These are phyloP conservation scores for Dicyrtomina minuta DNA, from an alignment of 2,888 invertebrate genomes.

Conservation along the genomic window DNA sequence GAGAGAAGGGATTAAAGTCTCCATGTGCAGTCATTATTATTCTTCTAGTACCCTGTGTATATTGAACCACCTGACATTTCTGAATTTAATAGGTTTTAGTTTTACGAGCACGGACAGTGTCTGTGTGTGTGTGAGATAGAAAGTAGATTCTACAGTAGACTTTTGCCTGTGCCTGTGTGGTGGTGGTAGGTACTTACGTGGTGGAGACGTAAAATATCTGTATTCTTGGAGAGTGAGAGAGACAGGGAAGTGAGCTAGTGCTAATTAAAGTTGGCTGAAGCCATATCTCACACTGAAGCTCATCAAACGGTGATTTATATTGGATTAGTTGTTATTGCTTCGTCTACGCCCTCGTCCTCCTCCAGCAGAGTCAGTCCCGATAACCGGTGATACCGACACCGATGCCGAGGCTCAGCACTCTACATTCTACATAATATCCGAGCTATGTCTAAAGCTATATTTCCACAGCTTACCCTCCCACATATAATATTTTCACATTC, in stretches of 20 bases:
- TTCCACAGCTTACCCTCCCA: no score
- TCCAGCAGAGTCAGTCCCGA: neutral
- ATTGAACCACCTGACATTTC: constrained; percentile 18
- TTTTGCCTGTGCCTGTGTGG: neutral
- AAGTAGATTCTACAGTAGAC: constrained; percentile 11
- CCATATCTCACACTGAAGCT: constrained; percentile 40
- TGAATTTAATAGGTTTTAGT: constrained; percentile 17
- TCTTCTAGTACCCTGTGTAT: neutral
- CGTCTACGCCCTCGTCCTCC: constrained; percentile 17
- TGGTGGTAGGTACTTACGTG: neutral
- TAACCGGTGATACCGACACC: no score
- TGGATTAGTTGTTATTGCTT: constrained; percentile 33
- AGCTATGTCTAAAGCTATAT: no score
- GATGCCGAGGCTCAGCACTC: no score
- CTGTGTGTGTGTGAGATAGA: neutral
- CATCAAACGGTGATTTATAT: constrained; percentile 43
- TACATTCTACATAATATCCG: no score
- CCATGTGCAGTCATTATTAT: no score
- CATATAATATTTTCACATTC: constrained; percentile 30
- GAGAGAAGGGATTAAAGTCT: no score
- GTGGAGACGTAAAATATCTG: neutral
- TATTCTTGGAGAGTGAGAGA: constrained; percentile 4
- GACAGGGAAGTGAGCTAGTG: constrained; percentile 28
- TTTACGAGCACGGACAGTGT: neutral
- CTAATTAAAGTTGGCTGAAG: constrained; percentile 41